Evolutionary conservation across 2,888 invertebrate species (phyloP), one percentile per base, ranked within the genome.

Genomic region (Pogonocherus hispidulus): DNA sequence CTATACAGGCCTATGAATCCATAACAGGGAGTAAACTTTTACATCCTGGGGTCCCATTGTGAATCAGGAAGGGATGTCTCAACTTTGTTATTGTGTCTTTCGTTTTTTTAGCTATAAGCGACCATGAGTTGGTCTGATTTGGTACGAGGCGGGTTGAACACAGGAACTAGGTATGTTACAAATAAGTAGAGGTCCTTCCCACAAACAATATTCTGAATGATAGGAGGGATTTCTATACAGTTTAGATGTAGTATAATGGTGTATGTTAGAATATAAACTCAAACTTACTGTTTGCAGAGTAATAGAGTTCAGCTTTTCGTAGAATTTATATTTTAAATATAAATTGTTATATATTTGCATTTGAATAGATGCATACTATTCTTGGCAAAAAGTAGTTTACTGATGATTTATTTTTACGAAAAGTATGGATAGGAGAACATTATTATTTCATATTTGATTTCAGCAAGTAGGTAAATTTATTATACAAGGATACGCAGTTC

Each of bases 81-180:
- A 44, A 46, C 23, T 22, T 57, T 46, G 41, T 27, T 23, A 57
- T 46, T 57, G 44, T 44, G 23, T 27, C 44, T 20, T 37, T 14
- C 18, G 22, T 59, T 59, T 59, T 59, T 59, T 47, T 32, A 19
- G 47, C 32, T 47, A 20, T 47, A 41, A 41, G 41, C n/a, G 41
- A 41, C 14, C 37, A 3, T 3, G 41, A 41, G 3, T 41, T 41
- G 41, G 41, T 41, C 41, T 41, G 41, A 41, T 41, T 41, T 41
- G 3, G 41, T 41, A 14, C 3, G 16, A 41, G 41, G n/a, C 16
- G 11, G 1, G 32, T 32, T 11, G 32, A 11, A 19, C 47, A 47
- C 59, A 59, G 62, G 62, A 62, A 62, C 46, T 59, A 56, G 19
- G n/a, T n/a, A 27, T 44, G 41, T 41, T 41, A 41, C n/a, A 41